Percentiles rank a stretch among this genome's conserved stretches.
Evolutionary conservation across 30 jellyfish, hydroid and myxozoan species (phyloP).

Genomic region (Turritopsis dohrnii): DNA sequence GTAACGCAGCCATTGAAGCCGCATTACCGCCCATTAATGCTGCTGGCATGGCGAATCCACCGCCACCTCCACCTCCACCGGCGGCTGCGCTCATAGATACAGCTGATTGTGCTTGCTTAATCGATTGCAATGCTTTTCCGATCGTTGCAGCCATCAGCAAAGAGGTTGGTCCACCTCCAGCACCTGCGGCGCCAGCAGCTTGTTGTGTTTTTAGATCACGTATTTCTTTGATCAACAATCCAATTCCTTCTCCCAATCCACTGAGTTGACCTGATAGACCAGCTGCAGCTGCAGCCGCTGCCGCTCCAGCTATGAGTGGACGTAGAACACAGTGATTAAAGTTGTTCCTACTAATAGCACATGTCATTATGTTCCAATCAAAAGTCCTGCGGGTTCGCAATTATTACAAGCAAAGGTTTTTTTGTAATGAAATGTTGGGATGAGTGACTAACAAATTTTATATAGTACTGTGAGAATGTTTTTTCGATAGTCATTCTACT

Average conservation of each 20-base stretch:
- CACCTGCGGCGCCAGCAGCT: constrained; percentile 19
- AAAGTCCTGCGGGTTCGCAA: too few species aligned
- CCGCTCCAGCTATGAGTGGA: constrained; percentile 30
- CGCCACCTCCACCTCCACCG: constrained; percentile 22
- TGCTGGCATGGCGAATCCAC: background rate
- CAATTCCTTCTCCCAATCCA: constrained; percentile 92
- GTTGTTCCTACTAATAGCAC: too few species aligned
- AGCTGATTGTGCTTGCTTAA: constrained; percentile 18
- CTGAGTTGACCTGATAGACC: constrained; percentile 89
- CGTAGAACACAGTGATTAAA: too few species aligned
- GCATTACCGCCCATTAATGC: constrained; percentile 16
- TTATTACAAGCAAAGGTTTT: too few species aligned
- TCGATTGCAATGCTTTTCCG: constrained; percentile 24
- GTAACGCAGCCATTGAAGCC: constrained; percentile 15
- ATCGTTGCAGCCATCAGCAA: constrained; percentile 26
- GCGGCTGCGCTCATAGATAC: constrained; percentile 3
- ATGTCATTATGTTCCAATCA: too few species aligned
- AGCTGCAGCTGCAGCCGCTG: constrained; percentile 43
- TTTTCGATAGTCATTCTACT: background rate
- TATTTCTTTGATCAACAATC: constrained; percentile 76
- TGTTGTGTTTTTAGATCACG: constrained; percentile 62
- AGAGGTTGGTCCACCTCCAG: constrained; percentile 11
- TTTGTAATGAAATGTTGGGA: too few species aligned
- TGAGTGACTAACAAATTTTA: too few species aligned
- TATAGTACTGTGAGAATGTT: background rate